Conservation (phyloP, 1,140 invertebrate species). For the Drosophila pectinifera region DNA sequence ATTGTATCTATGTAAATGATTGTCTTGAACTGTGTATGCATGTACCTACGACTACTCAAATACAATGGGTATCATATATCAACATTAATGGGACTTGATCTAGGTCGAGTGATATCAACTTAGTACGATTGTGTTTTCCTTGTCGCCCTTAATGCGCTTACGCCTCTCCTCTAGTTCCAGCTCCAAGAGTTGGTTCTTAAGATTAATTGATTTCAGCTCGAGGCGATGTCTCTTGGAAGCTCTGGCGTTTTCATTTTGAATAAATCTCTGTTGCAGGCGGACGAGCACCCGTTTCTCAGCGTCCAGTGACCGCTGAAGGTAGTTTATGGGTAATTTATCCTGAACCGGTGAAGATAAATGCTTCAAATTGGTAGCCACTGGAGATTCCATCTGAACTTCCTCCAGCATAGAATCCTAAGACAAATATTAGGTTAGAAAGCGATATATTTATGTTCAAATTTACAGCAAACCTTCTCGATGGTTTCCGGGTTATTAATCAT, state of each 20-base stretch:
- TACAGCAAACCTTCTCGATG: neutral
- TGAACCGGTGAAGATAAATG: no score
- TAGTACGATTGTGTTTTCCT: neutral
- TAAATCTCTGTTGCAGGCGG: conserved; percentile 16
- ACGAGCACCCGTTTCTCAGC: conserved; percentile 4
- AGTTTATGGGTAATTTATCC: neutral
- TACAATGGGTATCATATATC: conserved; percentile 32
- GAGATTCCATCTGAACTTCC: neutral
- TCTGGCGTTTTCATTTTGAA: conserved; percentile 11
- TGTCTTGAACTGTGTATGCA: conserved; percentile 30
- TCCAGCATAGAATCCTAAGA: neutral
- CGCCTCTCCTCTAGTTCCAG: conserved; percentile 15
- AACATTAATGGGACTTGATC: neutral
- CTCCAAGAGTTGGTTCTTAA: conserved; percentile 21
- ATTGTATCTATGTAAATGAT: conserved; percentile 32
- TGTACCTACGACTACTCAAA: conserved; percentile 39
- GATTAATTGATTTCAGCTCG: conserved; percentile 1
- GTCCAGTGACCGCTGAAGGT: neutral
- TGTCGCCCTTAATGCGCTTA: neutral
- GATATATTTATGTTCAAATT: no score
- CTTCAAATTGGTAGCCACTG: neutral
- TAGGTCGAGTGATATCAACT: neutral
- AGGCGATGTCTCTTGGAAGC: conserved; percentile 10
- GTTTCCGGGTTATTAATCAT: no score
- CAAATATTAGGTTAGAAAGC: neutral